Conservation (phyloP, 2,797 vertebrate genomes). For the Rhodeus uyekii region DNA sequence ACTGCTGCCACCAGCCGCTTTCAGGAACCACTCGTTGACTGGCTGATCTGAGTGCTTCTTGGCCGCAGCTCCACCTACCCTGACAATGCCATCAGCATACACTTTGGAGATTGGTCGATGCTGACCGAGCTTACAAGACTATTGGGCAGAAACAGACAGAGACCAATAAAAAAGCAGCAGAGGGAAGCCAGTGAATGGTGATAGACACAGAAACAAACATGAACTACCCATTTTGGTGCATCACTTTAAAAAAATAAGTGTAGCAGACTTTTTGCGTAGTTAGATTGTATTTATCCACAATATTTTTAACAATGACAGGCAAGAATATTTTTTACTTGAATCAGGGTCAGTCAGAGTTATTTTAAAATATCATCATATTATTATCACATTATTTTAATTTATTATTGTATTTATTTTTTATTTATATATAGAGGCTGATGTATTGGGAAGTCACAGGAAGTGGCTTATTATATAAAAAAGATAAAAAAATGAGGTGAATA, state of each 20-base stretch:
- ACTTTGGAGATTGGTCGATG: slow-evolving; percentile 96
- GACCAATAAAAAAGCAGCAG: neutral
- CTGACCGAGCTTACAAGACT: slow-evolving; percentile 96
- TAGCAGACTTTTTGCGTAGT: neutral
- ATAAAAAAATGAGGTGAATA: neutral
- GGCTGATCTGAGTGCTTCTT: slow-evolving; percentile 90
- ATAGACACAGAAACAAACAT: neutral
- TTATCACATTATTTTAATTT: neutral
- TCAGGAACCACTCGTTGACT: slow-evolving; percentile 97
- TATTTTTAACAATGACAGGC: neutral
- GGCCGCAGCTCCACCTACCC: slow-evolving; percentile 88
- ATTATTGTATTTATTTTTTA: neutral
- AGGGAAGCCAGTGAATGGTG: neutral
- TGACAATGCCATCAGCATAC: slow-evolving; percentile 91
- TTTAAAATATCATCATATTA: too few relatives aligned
- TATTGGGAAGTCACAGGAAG: neutral
- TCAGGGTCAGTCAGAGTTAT: too few relatives aligned
- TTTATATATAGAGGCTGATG: neutral
- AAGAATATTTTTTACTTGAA: neutral
- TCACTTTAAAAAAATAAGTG: neutral
- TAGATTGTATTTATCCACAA: neutral
- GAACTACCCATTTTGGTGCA: neutral
- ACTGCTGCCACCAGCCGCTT: slow-evolving; percentile 84
- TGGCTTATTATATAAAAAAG: neutral
- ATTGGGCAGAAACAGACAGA: slow-evolving; percentile 33